phyloP scores from a whole-genome alignment of 2,113 vertebrate species.

The Epinephelus fuscoguttatus region DNA sequence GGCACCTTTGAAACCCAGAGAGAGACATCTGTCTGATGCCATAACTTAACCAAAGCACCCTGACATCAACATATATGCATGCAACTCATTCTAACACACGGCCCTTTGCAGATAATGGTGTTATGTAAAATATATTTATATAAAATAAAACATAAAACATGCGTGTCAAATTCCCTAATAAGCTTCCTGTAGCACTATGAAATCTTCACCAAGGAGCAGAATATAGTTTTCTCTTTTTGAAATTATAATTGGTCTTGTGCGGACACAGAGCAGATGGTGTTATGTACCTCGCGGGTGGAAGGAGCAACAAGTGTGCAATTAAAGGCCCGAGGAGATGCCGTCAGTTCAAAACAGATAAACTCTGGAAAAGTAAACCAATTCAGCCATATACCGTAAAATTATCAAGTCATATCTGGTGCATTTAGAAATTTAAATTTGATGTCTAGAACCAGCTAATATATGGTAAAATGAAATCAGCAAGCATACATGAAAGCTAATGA shows the following conservation, averaged over 20 bases:
- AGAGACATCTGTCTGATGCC: conserved; percentile 66
- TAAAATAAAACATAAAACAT: too few relatives aligned
- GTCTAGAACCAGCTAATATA: conserved; percentile 10
- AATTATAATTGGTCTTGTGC: conserved; percentile 67
- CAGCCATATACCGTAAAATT: conserved; percentile 29
- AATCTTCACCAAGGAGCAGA: conserved; percentile 67
- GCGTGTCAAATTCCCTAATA: conserved; percentile 15
- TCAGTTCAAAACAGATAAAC: conserved; percentile 49
- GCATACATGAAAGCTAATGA: conserved; percentile 33
- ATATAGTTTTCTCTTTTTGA: conserved; percentile 73
- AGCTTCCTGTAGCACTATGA: conserved; percentile 64
- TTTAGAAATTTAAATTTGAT: conserved; percentile 30
- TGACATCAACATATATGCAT: background rate
- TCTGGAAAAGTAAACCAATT: conserved; percentile 38
- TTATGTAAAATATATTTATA: background rate
- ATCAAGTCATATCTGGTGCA: conserved; percentile 22
- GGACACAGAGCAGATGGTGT: conserved; percentile 81
- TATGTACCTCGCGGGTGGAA: conserved; percentile 53
- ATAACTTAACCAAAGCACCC: conserved; percentile 15
- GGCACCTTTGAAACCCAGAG: conserved; percentile 66
- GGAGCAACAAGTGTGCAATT: conserved; percentile 83
- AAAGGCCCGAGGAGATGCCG: conserved; percentile 67
- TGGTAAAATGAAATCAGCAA: conserved; percentile 30
- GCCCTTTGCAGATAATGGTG: background rate
- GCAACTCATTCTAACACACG: background rate